Evolutionary conservation across 1,140 invertebrate genomes (phyloP).

Genomic region (Drosophila sucinea): DNA sequence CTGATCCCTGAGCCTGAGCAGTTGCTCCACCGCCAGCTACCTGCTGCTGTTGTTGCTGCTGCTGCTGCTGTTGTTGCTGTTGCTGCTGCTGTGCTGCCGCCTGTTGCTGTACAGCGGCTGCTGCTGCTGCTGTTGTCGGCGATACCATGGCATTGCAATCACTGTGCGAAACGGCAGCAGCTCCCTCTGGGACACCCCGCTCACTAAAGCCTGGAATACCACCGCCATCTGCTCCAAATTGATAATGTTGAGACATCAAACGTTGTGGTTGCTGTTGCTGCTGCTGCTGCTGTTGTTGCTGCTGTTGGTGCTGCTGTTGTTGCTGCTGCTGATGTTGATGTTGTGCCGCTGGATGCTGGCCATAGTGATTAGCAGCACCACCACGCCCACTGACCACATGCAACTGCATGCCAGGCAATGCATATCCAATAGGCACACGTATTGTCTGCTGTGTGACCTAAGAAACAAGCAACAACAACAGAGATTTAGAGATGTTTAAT

Average conservation of each 20-base stretch:
- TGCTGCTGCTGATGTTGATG: slow-evolving; percentile 40
- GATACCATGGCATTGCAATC: slow-evolving; percentile 83
- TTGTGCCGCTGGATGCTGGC: slow-evolving; percentile 68
- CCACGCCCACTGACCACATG: slow-evolving; percentile 83
- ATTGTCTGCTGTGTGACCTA: slow-evolving; percentile 83
- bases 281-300: slow-evolving; percentile 70
- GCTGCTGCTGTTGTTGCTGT: slow-evolving; percentile 47
- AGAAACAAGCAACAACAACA: not conserved
- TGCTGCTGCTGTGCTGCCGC: slow-evolving; percentile 26
- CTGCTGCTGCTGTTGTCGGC: slow-evolving; percentile 50
- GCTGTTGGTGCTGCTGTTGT: slow-evolving; percentile 44
- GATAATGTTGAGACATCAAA: slow-evolving; percentile 69
- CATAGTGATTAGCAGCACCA: slow-evolving; percentile 71
- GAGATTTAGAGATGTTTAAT: no score
- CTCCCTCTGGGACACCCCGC: slow-evolving; percentile 87
- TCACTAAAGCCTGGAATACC: slow-evolving; percentile 84
- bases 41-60: slow-evolving; percentile 50
- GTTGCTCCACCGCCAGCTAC: slow-evolving; percentile 34
- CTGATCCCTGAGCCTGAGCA: slow-evolving; percentile 71
- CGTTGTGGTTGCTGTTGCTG: slow-evolving; percentile 80
- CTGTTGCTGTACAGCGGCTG: slow-evolving; percentile 61
- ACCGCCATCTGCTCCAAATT: slow-evolving; percentile 81
- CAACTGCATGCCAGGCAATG: slow-evolving; percentile 79
- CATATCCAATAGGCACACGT: slow-evolving; percentile 80
- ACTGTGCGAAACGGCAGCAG: slow-evolving; percentile 85